phyloP scores from a whole-genome alignment of 2,113 vertebrate species.

The Pogonocichla stellata region DNA sequence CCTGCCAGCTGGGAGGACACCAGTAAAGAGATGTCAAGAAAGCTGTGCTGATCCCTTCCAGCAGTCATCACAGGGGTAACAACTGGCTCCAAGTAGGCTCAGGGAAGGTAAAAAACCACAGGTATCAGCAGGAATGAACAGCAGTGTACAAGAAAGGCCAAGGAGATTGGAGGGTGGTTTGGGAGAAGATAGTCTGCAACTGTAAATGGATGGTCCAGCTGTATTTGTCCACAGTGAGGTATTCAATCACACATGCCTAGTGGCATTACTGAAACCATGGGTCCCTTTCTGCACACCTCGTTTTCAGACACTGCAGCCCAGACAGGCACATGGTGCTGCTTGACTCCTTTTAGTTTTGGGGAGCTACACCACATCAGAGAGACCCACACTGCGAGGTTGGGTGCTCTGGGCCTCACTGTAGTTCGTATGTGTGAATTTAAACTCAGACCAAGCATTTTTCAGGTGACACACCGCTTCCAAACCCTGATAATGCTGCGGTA shows the following conservation, averaged over 20 bases:
- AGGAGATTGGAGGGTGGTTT: neutral
- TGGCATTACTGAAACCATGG: fast-evolving
- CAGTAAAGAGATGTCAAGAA: neutral
- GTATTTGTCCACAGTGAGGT: neutral
- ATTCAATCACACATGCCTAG: neutral
- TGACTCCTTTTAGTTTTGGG: neutral
- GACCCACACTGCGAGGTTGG: neutral
- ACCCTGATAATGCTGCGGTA: neutral
- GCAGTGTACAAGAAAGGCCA: neutral
- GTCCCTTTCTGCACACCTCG: neutral
- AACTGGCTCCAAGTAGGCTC: neutral
- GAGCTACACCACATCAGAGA: neutral
- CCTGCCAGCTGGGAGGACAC: neutral
- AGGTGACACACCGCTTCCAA: neutral
- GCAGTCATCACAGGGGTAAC: neutral
- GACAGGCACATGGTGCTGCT: neutral
- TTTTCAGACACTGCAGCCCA: neutral
- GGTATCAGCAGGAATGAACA: neutral
- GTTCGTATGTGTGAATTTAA: fast-evolving
- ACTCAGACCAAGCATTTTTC: neutral
- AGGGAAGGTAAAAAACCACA: neutral
- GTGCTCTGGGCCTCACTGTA: fast-evolving
- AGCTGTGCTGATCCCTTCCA: neutral
- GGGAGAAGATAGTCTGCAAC: neutral
- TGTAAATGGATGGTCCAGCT: neutral